Evolutionary conservation across 23 tunicate genomes (phyloP), one percentile per base, ranked within the genome.

Genomic region (Ascidia mentula): DNA sequence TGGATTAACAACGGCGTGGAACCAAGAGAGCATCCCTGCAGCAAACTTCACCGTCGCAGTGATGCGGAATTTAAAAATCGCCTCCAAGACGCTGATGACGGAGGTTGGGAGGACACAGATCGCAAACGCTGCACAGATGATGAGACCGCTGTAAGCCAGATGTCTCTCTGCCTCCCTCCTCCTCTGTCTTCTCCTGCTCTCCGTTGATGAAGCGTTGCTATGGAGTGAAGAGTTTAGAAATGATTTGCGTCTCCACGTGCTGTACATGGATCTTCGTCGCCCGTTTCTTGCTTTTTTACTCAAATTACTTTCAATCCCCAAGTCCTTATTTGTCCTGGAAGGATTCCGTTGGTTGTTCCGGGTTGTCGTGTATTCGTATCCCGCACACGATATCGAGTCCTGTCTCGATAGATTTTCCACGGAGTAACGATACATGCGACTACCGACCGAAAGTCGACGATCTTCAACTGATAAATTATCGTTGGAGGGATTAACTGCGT

Each of bases 91-190:
- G 18, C 71, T 79, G 72, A 86, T 80, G 5, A 73, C 77, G 24
- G 85, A 86, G 5, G 81, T 45, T 0, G 97, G 97, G 13, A 91
- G 84, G 4, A 82, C 80, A 36, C 81, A 80, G 26, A 91, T 34
- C 17, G 87, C 90, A 42, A 91, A 78, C n/a, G 89, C 87, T 24
- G 86, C 45, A 73, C 97, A 91, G 32, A 91, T 91, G 6, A 78
- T 38, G 28, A 85, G 40, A 28, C 97, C 97, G 77, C 87, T 91
- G 87, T 91, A 91, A 42, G 90, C 90, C 30, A 91, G 78, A 45
- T 86, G 87, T 40, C 82, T 80, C 77, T 91, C 97, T 6, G 97
- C 97, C 12, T 76, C 83, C 31, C 97, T 78, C 15, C 97, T 75
- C 12, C 90, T 82, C 36, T 78, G 46, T 8, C 85, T 60, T 4